A percentile compares a stretch with the other conserved stretches of the same genome.
These are phyloP conservation scores for Silurus meridionalis DNA, from an alignment of 2,113 vertebrate species.

Conservation along the genomic window DNA sequence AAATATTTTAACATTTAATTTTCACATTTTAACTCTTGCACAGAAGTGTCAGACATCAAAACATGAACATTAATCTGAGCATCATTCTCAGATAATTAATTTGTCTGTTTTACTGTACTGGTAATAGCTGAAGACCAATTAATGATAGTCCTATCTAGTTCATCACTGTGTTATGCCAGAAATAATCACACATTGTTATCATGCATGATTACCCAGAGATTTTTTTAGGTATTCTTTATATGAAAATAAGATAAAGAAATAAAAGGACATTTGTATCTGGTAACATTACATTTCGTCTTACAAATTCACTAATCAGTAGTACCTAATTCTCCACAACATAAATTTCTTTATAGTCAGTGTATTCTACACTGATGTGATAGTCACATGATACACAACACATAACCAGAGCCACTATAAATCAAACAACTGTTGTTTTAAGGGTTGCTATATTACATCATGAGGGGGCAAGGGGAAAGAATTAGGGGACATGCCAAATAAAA, in stretches of 20 bases:
- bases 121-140: neutral
- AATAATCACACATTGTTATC: neutral
- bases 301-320: neutral
- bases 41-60: neutral
- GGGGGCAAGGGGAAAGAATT: neutral
- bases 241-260: neutral
- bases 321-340: neutral
- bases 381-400: conserved; percentile 2
- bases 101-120: neutral
- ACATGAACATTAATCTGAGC: neutral
- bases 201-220: neutral
- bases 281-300: neutral
- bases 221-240: neutral
- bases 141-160: neutral
- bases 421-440: conserved; percentile 11
- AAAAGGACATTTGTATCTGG: neutral
- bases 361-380: neutral
- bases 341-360: neutral
- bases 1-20: neutral
- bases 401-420: conserved; percentile 8
- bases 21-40: neutral
- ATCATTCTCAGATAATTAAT: neutral
- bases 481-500: conserved; percentile 12
- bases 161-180: neutral
- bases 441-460: neutral